Evolutionary conservation across 2,113 vertebrate species (phyloP).

Genomic region (Danionella cerebrum): DNA sequence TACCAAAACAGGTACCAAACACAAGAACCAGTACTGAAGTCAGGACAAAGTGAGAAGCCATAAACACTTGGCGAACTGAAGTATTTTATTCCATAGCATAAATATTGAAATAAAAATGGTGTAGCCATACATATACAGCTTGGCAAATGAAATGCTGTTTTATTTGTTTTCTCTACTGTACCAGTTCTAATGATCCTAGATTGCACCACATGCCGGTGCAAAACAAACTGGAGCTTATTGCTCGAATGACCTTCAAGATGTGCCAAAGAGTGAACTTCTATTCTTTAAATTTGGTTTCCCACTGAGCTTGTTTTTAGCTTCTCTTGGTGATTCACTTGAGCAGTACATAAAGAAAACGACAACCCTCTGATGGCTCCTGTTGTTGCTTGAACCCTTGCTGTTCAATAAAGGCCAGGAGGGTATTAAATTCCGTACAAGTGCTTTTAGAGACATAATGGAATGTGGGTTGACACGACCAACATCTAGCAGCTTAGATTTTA

Average conservation of each 20-base stretch:
- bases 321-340: neutral
- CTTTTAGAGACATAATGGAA: conserved; percentile 14
- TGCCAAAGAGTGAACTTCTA: neutral
- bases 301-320: neutral
- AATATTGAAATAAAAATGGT: no score
- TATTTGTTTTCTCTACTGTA: no score
- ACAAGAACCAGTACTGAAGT: no score
- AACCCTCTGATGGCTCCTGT: conserved; percentile 20
- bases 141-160: no score
- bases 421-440: conserved; percentile 12
- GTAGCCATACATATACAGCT: no score
- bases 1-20: no score
- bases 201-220: neutral
- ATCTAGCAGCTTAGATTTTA: neutral
- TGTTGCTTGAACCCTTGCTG: conserved; percentile 17
- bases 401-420: conserved; percentile 25
- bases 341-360: conserved; percentile 14
- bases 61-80: no score
- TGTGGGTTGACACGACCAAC: neutral
- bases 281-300: neutral
- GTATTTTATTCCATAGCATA: no score
- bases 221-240: neutral
- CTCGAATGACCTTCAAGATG: neutral
- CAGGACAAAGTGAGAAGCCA: no score
- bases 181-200: neutral